Evolutionary conservation across 2,888 invertebrate species (phyloP).

Genomic region (Caenorhabditis uteleia): DNA sequence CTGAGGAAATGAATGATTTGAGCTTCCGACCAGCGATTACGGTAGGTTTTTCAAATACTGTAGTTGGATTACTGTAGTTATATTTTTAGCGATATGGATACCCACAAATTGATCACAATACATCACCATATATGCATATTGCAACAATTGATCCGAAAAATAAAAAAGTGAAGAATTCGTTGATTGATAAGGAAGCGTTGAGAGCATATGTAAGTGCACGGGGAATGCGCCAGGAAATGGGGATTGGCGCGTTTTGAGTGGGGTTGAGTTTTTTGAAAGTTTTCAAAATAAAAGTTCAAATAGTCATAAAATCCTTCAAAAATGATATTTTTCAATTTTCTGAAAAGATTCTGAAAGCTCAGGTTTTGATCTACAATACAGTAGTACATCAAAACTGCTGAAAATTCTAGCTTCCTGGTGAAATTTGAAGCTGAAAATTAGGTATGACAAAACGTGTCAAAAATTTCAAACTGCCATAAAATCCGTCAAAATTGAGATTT

Average conservation of each 20-base stretch:
- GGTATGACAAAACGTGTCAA: slow-evolving; percentile 1
- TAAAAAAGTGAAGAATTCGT: slow-evolving; percentile 29
- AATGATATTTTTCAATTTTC: too few relatives aligned
- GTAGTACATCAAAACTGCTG: not conserved
- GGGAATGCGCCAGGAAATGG: too few relatives aligned
- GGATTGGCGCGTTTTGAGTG: too few relatives aligned
- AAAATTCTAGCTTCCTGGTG: not conserved
- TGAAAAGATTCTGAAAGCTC: too few relatives aligned
- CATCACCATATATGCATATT: slow-evolving; percentile 41
- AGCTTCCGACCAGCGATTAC: slow-evolving; percentile 47
- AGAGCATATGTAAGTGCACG: slow-evolving; percentile 36
- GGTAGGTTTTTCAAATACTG: too few relatives aligned
- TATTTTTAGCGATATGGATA: slow-evolving; percentile 47
- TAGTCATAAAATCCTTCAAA: too few relatives aligned
- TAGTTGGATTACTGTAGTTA: not conserved
- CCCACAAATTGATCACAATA: slow-evolving; percentile 46
- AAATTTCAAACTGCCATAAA: too few relatives aligned
- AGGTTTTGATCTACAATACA: too few relatives aligned
- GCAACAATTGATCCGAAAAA: slow-evolving; percentile 43
- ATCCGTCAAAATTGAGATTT: too few relatives aligned
- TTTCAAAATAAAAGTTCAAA: too few relatives aligned
- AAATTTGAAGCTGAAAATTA: not conserved
- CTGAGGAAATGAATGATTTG: slow-evolving; percentile 55
- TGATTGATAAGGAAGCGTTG: slow-evolving; percentile 37
- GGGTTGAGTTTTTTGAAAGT: too few relatives aligned